phyloP scores from a whole-genome alignment of 1,140 invertebrate species.

The Acyrthosiphon pisum region DNA sequence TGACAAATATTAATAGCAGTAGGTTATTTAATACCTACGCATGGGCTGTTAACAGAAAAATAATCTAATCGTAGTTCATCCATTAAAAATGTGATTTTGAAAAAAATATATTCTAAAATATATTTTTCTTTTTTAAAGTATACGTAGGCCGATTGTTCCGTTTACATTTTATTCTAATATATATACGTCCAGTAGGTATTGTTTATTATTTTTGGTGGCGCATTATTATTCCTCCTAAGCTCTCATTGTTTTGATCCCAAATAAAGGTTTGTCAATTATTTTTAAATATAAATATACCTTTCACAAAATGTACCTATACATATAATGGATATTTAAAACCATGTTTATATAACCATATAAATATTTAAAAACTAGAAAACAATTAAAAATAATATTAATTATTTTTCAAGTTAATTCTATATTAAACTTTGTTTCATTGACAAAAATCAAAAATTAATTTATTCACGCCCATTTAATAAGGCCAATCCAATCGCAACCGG shows the following conservation, averaged over 20 bases:
- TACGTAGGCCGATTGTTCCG: not conserved
- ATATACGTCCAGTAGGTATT: not conserved
- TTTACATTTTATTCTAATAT: not conserved
- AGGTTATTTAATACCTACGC: not conserved
- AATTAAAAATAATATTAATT: not conserved
- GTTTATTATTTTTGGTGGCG: not conserved
- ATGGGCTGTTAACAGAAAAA: not conserved
- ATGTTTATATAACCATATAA: not conserved
- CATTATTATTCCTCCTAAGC: not conserved
- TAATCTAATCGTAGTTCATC: not conserved
- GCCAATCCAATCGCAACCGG: not conserved
- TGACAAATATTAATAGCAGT: constrained; percentile 17
- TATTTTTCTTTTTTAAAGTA: not conserved
- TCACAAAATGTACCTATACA: not conserved
- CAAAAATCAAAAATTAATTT: constrained; percentile 15
- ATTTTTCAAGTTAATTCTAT: not conserved
- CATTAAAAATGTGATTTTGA: not conserved
- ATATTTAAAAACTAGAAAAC: not conserved
- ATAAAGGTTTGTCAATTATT: not conserved
- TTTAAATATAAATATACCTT: not conserved
- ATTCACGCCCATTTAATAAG: constrained; percentile 18
- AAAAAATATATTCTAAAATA: not conserved
- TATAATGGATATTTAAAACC: not conserved
- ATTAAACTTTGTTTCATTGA: not conserved
- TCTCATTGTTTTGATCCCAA: not conserved